Conservation (phyloP, 2,113 vertebrate species). For the Podarcis raffonei region DNA sequence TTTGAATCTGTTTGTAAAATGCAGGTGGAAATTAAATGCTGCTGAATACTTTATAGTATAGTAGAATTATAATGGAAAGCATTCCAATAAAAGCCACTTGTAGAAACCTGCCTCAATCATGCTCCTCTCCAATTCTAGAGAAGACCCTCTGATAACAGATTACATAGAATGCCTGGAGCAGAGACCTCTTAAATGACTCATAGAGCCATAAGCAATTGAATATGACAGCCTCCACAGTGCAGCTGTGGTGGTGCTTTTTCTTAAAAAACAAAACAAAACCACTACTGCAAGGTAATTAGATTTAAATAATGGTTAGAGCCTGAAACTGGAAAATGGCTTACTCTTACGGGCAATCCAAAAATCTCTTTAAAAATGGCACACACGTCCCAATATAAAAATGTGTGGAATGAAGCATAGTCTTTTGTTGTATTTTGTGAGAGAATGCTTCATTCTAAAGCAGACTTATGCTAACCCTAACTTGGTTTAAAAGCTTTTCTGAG, state of each 20-base stretch:
- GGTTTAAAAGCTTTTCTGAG: neutral
- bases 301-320: slow-evolving; percentile 13
- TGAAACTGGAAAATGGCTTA: slow-evolving; percentile 2
- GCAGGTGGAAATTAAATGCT: slow-evolving; percentile 22
- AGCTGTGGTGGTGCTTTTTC: neutral
- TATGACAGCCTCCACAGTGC: slow-evolving; percentile 24
- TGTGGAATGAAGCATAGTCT: slow-evolving; percentile 19
- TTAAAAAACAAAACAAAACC: too few species aligned
- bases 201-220: slow-evolving; percentile 7
- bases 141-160: slow-evolving; percentile 41
- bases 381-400: slow-evolving; percentile 4
- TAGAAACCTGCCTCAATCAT: neutral
- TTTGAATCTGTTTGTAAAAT: slow-evolving; percentile 21
- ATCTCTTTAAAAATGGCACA: neutral
- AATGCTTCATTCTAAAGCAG: slow-evolving; percentile 15
- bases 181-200: slow-evolving; percentile 33
- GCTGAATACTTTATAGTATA: neutral
- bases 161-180: slow-evolving; percentile 22
- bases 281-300: neutral
- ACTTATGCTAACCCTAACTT: neutral
- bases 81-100: slow-evolving; percentile 21
- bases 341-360: neutral
- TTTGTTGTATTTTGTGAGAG: slow-evolving; percentile 20
- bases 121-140: slow-evolving; percentile 10
- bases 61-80: slow-evolving; percentile 28